These are phyloP conservation scores for Blera fallax DNA, from an alignment of 2,888 invertebrate species.

Conservation along the genomic window DNA sequence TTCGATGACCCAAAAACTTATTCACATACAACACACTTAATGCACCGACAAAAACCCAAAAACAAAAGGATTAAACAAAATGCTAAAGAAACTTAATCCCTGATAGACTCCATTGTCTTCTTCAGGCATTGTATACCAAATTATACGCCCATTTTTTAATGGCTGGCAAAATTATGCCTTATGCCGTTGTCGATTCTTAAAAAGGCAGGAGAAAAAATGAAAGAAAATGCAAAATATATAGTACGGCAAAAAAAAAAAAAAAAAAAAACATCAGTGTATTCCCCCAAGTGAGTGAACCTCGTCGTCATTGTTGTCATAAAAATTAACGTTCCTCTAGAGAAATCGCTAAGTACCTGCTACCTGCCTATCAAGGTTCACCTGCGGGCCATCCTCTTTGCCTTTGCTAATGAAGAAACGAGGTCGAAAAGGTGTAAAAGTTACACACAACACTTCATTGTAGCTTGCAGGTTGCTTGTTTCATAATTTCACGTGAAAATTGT, in stretches of 20 bases:
- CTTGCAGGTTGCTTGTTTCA: slow-evolving; percentile 67
- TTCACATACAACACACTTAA: background rate
- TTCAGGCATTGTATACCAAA: background rate
- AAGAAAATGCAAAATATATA: background rate
- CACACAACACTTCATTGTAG: slow-evolving; percentile 71
- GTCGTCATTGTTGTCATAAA: slow-evolving; percentile 70
- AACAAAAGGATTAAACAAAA: background rate
- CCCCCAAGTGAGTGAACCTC: slow-evolving; percentile 62
- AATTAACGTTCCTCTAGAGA: slow-evolving; percentile 72
- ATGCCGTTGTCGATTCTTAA: slow-evolving; percentile 30
- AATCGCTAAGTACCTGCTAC: slow-evolving; percentile 72
- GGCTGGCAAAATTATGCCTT: slow-evolving; percentile 35
- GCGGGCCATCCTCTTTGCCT: slow-evolving; percentile 59
- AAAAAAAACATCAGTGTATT: slow-evolving; percentile 23
- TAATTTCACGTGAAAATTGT: slow-evolving; percentile 69
- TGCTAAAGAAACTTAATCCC: background rate
- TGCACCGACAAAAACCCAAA: background rate
- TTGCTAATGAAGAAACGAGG: slow-evolving; percentile 69
- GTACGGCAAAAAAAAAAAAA: background rate
- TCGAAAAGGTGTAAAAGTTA: slow-evolving; percentile 72
- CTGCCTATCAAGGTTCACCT: slow-evolving; percentile 72
- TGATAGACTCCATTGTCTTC: slow-evolving; percentile 7
- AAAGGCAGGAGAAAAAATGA: slow-evolving; percentile 2
- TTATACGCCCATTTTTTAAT: slow-evolving; percentile 22
- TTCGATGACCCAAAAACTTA: too few species aligned